These are phyloP conservation scores for Labia minor DNA, from an alignment of 2,888 invertebrate species.

Conservation along the genomic window DNA sequence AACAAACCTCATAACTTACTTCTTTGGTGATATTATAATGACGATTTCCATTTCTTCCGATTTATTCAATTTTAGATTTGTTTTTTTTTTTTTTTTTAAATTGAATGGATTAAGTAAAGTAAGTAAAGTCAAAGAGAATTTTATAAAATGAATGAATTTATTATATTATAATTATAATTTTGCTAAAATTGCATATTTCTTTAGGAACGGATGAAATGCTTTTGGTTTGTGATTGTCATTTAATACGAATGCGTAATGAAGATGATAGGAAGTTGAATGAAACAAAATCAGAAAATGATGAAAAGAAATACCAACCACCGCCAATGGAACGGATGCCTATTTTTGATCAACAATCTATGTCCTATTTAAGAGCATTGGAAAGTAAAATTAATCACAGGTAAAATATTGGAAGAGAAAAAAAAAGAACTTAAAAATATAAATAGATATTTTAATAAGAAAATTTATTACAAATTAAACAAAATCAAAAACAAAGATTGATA, in stretches of 20 bases:
- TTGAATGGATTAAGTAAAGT: too few species aligned
- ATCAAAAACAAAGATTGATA: too few species aligned
- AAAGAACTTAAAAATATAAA: constrained; percentile 25
- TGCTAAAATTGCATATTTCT: too few species aligned
- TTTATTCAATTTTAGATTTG: too few species aligned
- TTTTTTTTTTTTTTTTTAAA: too few species aligned
- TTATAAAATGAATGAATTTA: too few species aligned
- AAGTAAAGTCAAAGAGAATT: too few species aligned
- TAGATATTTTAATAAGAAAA: constrained; percentile 26
- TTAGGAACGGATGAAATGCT: not conserved
- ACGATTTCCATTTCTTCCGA: too few species aligned
- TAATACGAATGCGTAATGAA: not conserved
- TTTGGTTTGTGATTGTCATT: not conserved
- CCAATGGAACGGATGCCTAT: not conserved
- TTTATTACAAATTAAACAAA: too few species aligned
- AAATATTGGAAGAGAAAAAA: constrained; percentile 25
- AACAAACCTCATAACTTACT: too few species aligned
- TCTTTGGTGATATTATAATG: too few species aligned
- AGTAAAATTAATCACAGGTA: constrained; percentile 21
- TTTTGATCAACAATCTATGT: not conserved
- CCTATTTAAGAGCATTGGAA: not conserved
- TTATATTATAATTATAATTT: too few species aligned
- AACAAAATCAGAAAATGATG: not conserved
- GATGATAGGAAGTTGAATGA: not conserved
- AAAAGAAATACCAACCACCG: not conserved